Evolutionary conservation across 2,113 vertebrate genomes (phyloP).

Genomic region (Taxidea taxus): DNA sequence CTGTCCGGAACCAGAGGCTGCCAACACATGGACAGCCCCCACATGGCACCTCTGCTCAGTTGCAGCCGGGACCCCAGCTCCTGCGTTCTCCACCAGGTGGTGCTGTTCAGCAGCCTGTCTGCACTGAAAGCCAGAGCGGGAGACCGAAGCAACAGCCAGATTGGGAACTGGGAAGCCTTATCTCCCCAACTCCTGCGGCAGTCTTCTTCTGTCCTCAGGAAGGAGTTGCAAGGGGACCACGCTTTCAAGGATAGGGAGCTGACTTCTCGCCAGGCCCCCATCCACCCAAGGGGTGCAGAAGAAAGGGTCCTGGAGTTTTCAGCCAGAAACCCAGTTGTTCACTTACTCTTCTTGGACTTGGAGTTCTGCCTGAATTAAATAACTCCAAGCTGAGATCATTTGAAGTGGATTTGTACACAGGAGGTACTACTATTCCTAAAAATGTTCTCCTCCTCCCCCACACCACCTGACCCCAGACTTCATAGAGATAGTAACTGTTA

Average conservation of each 20-base stretch:
- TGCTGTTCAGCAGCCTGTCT: background rate
- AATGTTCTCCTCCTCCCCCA: background rate
- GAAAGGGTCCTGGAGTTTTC: background rate
- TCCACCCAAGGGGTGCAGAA: background rate
- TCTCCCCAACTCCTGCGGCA: background rate
- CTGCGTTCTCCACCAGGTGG: constrained; percentile 65
- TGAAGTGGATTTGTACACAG: background rate
- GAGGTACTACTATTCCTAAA: background rate
- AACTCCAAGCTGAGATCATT: background rate
- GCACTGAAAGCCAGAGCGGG: background rate
- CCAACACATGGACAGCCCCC: background rate
- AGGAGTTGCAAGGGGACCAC: background rate
- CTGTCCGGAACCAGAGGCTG: background rate
- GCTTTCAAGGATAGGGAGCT: background rate
- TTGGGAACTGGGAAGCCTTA: background rate
- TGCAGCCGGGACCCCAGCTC: background rate
- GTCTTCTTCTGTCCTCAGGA: background rate
- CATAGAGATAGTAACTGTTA: background rate
- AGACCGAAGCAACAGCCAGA: background rate
- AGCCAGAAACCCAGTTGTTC: background rate
- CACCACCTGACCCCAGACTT: background rate
- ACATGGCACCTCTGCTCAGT: background rate
- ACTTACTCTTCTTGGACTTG: background rate
- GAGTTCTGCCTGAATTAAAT: background rate
- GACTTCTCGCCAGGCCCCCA: background rate